phyloP scores from a whole-genome alignment of 2,888 invertebrate species.

The Helleia helle region DNA sequence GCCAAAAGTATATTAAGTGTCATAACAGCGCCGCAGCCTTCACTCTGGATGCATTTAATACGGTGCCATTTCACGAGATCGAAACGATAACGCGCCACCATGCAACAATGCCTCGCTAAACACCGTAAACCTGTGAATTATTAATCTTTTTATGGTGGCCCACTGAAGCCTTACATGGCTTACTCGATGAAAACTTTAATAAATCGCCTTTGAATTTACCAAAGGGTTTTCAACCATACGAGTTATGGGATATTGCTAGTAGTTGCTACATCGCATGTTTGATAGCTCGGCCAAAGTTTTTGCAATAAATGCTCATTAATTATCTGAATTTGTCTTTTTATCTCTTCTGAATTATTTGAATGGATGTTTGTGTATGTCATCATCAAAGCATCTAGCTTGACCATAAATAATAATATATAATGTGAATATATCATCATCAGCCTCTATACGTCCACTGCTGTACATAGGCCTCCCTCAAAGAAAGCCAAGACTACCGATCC shows the following conservation, averaged over 20 bases:
- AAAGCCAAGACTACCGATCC: too few species aligned
- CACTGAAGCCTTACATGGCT: constrained; percentile 40
- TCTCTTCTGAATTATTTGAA: too few species aligned
- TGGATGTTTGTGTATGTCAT: too few species aligned
- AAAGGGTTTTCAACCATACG: constrained; percentile 12
- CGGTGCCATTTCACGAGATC: constrained; percentile 54
- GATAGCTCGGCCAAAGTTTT: too few species aligned
- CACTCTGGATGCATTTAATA: constrained; percentile 45
- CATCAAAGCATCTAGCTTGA: too few species aligned
- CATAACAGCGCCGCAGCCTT: constrained; percentile 53
- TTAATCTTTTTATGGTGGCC: constrained; percentile 63
- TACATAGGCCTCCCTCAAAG: too few species aligned
- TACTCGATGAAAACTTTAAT: constrained; percentile 64
- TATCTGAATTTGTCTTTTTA: too few species aligned
- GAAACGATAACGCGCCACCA: constrained; percentile 49
- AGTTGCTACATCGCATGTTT: constrained; percentile 13
- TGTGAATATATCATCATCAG: too few species aligned
- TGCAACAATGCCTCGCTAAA: constrained; percentile 62
- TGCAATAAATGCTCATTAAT: too few species aligned
- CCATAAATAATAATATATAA: too few species aligned
- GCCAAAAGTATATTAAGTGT: constrained; percentile 64
- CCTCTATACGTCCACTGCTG: too few species aligned
- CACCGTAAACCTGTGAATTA: constrained; percentile 72
- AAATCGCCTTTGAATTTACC: constrained; percentile 58
- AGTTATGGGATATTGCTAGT: constrained; percentile 12